A percentile compares a stretch with the other conserved stretches of the same genome.
phyloP scores from a whole-genome alignment of 2,888 invertebrate genomes.

The Lasioglossum vierecki region DNA sequence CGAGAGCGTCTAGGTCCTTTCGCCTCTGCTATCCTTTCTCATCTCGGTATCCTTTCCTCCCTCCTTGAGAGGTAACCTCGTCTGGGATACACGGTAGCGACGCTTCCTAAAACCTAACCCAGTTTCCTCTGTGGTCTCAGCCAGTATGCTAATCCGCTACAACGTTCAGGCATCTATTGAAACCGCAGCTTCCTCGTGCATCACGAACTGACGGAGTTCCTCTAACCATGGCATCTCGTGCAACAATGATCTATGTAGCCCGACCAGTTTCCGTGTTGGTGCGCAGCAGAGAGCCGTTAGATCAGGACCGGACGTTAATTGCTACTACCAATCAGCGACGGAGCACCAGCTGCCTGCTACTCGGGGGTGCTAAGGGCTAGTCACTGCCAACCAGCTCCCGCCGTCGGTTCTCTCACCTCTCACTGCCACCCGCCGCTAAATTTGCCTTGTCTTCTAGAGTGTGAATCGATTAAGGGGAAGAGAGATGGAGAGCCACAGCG shows the following conservation, averaged over 20 bases:
- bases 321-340: constrained; percentile 80
- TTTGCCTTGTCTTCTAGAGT: constrained; percentile 59
- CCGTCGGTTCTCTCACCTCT: constrained; percentile 53
- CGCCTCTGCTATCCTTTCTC: constrained; percentile 9
- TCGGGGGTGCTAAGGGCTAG: constrained; percentile 57
- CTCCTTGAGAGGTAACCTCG: constrained; percentile 36
- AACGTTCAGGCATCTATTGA: constrained; percentile 73
- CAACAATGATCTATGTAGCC: constrained; percentile 78
- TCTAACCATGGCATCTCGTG: constrained; percentile 73
- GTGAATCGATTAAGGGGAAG: constrained; percentile 58
- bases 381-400: constrained; percentile 49
- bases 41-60: constrained; percentile 2
- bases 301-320: constrained; percentile 79
- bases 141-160: constrained; percentile 75
- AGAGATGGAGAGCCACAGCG: background rate
- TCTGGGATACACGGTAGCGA: constrained; percentile 47
- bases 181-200: constrained; percentile 73
- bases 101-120: constrained; percentile 70
- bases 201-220: constrained; percentile 64
- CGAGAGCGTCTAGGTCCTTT: constrained; percentile 10
- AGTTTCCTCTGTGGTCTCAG: constrained; percentile 70
- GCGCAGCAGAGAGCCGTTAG: constrained; percentile 70
- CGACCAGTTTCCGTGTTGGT: constrained; percentile 70
- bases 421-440: constrained; percentile 48
- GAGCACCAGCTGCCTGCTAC: constrained; percentile 56